A percentile compares a stretch with the other conserved stretches of the same genome.
Conservation (phyloP, 2,888 invertebrate genomes). For the Orchestes rusci region DNA sequence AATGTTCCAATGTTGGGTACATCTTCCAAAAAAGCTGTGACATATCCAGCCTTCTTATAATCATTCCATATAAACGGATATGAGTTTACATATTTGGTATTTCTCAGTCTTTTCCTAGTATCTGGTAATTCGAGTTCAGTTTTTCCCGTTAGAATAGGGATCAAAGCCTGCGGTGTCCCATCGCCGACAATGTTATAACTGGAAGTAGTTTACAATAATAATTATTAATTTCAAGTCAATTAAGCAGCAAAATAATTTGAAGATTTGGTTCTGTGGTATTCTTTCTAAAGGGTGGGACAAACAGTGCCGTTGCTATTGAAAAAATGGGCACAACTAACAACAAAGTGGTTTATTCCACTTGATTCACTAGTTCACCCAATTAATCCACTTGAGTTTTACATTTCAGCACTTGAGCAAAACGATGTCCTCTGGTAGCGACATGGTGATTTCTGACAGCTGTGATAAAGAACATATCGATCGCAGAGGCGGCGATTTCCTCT, state of each 20-base stretch:
- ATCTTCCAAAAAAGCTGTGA: constrained; percentile 84
- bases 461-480: no score
- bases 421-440: no score
- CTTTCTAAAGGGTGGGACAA: no score
- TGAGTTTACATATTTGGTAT: constrained; percentile 60
- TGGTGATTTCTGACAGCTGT: no score
- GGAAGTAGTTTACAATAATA: constrained; percentile 16
- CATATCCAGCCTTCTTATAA: constrained; percentile 61
- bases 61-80: constrained; percentile 86
- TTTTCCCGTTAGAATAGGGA: constrained; percentile 80
- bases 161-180: constrained; percentile 79
- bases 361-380: no score
- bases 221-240: background rate
- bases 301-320: no score
- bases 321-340: no score
- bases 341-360: no score
- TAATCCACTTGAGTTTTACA: no score
- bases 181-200: constrained; percentile 77
- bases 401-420: no score
- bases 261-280: no score
- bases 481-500: no score
- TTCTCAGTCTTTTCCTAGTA: constrained; percentile 60
- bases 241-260: background rate
- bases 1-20: constrained; percentile 78
- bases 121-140: constrained; percentile 85